Evolutionary conservation across 64 coral and sea anemone species (phyloP).

Genomic region (Stichodactyla mertensii): DNA sequence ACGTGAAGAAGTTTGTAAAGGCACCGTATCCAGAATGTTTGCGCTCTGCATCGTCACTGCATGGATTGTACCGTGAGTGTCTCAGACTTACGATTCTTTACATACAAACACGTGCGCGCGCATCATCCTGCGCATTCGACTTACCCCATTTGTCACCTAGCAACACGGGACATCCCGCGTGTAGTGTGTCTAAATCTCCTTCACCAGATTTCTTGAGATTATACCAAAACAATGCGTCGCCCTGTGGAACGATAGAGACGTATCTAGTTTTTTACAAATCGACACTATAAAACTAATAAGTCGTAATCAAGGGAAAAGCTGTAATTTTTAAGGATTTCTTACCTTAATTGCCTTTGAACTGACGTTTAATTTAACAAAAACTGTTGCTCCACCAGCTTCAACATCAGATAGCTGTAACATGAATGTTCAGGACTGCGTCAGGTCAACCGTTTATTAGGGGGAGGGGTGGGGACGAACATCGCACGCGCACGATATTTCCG

Average conservation of each 20-base stretch:
- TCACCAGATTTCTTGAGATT: conserved; percentile 80
- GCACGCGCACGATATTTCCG: too few relatives aligned
- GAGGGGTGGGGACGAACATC: too few relatives aligned
- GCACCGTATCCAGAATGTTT: too few relatives aligned
- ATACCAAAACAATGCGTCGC: conserved; percentile 93
- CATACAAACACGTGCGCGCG: background rate
- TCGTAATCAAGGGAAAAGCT: background rate
- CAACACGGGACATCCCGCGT: conserved; percentile 89
- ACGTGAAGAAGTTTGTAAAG: too few relatives aligned
- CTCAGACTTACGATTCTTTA: background rate
- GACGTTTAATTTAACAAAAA: background rate
- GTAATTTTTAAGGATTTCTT: background rate
- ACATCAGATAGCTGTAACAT: conserved; percentile 20
- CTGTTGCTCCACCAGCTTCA: conserved; percentile 1
- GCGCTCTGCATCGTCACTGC: too few relatives aligned
- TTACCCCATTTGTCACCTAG: conserved; percentile 94
- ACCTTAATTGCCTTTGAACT: background rate
- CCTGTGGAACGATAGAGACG: conserved; percentile 23
- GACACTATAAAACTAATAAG: background rate
- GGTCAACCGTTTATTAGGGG: background rate
- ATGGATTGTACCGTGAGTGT: too few relatives aligned
- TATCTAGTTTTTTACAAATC: background rate
- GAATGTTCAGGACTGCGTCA: too few relatives aligned
- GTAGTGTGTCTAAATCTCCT: conserved; percentile 73
- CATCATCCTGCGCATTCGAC: background rate